Evolutionary conservation across 2,888 invertebrate genomes (phyloP).

Genomic region (Machimus rusticus): DNA sequence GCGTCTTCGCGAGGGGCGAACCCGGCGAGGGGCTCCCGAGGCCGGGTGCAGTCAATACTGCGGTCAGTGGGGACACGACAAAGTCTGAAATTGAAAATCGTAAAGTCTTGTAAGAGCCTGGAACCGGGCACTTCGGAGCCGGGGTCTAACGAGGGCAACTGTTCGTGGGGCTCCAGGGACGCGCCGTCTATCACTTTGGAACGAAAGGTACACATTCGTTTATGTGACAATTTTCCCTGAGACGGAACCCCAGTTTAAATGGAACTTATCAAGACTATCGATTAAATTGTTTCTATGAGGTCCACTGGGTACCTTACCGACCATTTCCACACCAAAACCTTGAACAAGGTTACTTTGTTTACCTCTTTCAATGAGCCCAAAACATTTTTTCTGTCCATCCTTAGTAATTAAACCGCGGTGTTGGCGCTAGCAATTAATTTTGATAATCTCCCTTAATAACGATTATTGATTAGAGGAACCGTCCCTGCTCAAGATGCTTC

Average conservation of each 20-base stretch:
- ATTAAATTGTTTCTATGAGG: neutral
- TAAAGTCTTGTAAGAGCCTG: conserved; percentile 30
- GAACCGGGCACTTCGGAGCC: neutral
- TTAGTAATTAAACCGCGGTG: conserved; percentile 32
- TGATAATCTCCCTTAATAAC: conserved; percentile 36
- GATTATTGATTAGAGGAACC: conserved; percentile 41
- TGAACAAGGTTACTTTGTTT: neutral
- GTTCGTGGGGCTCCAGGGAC: neutral
- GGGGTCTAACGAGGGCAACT: neutral
- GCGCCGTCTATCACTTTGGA: neutral
- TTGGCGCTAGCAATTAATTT: conserved; percentile 37
- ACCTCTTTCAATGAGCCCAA: neutral
- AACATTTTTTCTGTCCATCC: neutral
- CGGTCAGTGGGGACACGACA: conserved; percentile 26
- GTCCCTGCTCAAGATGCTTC: conserved; percentile 5
- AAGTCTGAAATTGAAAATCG: conserved; percentile 34
- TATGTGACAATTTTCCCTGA: neutral
- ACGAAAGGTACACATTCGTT: neutral
- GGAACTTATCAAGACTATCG: neutral
- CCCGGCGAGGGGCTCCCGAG: neutral
- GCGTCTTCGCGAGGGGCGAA: conserved; percentile 1
- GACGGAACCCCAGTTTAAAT: neutral
- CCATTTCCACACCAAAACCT: neutral
- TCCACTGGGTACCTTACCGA: neutral
- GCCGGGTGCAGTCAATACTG: conserved; percentile 29